Base-by-base conservation (phyloP, 1,140 invertebrate species). In the Antheraea pernyi region DNA sequence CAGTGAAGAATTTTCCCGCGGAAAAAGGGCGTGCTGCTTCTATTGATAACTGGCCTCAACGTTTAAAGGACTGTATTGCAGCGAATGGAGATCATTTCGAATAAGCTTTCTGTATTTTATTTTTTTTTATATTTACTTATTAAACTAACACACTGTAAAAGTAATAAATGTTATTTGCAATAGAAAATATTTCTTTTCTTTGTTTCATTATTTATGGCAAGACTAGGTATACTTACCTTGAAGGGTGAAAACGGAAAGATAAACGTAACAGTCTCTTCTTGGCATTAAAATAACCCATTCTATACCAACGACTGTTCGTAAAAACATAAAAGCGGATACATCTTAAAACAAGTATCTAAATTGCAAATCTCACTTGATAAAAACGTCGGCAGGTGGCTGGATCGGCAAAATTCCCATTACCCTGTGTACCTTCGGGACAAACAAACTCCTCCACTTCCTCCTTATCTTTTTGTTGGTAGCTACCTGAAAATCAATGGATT, bases 371-470 rank as follows among this genome's bases (percentile, higher is more conserved):
- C 71, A 97, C 96, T 94, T 97, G 97, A 91, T 97, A 98, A 93
- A 98, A 98, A 80, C 97, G 93, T 73, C 97, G 94, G 82, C 97
- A 98, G 8, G 96, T 97, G 18, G 94, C 95, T 5, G 97, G 97
- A 93, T 98, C 97, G n/a, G 97, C 97, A 88, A 96, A 98, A 82
- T 98, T 97, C 65, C 97, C 97, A 85, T 97, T 97, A 72, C 96
- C 97, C 77, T 95, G 72, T 65, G 87, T 86, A 59, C 89, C 89
- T 82, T 89, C 79, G 18, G 89, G 89, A 76, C 89, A 91, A 39
- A 91, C 76, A 73, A 85, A 91, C 39, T 90, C 85, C 39, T 90
- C 85, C 65, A 84, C 83, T 67, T 85, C 86, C 73, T 92, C 89
- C 81, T 92, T 92, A 53, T 91, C 89, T 81, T 92, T 90, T 61